These are phyloP conservation scores for Bovichtus diacanthus DNA, from an alignment of 2,797 vertebrate genomes.

Conservation along the genomic window DNA sequence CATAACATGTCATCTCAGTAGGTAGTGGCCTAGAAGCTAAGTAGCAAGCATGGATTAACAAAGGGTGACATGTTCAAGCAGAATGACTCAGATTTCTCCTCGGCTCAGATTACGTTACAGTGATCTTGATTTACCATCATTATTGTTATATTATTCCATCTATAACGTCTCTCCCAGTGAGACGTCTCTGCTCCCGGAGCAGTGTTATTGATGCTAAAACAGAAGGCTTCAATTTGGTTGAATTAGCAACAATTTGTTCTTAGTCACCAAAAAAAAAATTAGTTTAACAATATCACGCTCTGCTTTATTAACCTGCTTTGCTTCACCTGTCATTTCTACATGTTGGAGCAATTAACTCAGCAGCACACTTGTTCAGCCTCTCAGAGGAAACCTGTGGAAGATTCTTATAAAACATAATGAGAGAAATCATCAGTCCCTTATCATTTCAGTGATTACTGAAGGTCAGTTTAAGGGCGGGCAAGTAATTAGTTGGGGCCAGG, in stretches of 20 bases:
- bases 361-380: conserved; percentile 13
- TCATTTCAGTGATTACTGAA: conserved; percentile 56
- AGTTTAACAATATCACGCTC: conserved; percentile 16
- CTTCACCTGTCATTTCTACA: conserved; percentile 17
- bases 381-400: conserved; percentile 33
- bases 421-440: conserved; percentile 25
- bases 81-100: conserved; percentile 13
- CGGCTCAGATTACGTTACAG: conserved; percentile 2
- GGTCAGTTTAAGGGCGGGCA: conserved; percentile 27
- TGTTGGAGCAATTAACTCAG: conserved; percentile 26
- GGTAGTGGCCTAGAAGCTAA: background rate
- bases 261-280: background rate
- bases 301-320: conserved; percentile 35
- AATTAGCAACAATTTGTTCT: conserved; percentile 17
- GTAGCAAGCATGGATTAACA: conserved; percentile 8
- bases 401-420: conserved; percentile 34
- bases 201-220: conserved; percentile 24
- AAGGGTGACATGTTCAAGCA: conserved; percentile 28
- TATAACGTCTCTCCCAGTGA: conserved; percentile 13
- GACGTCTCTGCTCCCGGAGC: too few relatives aligned
- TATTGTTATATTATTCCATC: conserved; percentile 23
- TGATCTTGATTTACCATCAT: conserved; percentile 18
- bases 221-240: conserved; percentile 36
- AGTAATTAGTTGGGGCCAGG: conserved; percentile 44
- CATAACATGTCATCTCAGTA: background rate